A percentile compares a stretch with the other conserved stretches of the same genome.
These are phyloP conservation scores for Cantharis rufa DNA, from an alignment of 2,888 invertebrate species.

Conservation along the genomic window DNA sequence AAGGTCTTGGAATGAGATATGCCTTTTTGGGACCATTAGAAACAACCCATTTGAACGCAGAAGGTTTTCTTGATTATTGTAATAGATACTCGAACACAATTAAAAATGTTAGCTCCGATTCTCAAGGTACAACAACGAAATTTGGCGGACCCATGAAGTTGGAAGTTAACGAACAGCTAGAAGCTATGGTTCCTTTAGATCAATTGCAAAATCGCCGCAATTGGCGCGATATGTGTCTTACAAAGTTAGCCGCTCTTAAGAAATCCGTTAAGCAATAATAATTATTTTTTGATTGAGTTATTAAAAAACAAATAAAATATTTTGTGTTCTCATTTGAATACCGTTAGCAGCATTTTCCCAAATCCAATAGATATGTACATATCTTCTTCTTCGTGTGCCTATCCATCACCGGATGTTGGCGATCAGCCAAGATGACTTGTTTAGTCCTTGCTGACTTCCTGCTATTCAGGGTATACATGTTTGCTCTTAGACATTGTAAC, in stretches of 20 bases:
- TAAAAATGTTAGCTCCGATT: slow-evolving; percentile 68
- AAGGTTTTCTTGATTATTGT: slow-evolving; percentile 73
- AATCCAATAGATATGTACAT: too few relatives aligned
- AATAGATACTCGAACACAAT: slow-evolving; percentile 66
- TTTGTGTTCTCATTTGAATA: neutral
- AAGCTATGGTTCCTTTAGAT: slow-evolving; percentile 73
- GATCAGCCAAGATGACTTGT: too few relatives aligned
- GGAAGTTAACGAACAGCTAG: slow-evolving; percentile 73
- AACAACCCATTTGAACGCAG: slow-evolving; percentile 93
- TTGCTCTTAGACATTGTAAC: too few relatives aligned
- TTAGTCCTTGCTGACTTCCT: too few relatives aligned
- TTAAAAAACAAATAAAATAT: neutral
- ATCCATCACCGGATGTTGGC: too few relatives aligned
- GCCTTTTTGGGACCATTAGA: slow-evolving; percentile 94
- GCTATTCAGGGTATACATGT: too few relatives aligned
- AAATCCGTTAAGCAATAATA: neutral
- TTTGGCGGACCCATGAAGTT: slow-evolving; percentile 72
- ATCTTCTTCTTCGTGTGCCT: too few relatives aligned
- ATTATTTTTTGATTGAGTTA: neutral
- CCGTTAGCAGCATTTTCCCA: too few relatives aligned
- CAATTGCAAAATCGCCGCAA: slow-evolving; percentile 73
- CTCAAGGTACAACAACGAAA: slow-evolving; percentile 71
- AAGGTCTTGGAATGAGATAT: slow-evolving; percentile 93
- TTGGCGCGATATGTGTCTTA: slow-evolving; percentile 84
- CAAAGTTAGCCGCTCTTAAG: slow-evolving; percentile 78